Evolutionary conservation across 2,113 vertebrate genomes (phyloP).

Genomic region (Poeciliopsis retropinna): DNA sequence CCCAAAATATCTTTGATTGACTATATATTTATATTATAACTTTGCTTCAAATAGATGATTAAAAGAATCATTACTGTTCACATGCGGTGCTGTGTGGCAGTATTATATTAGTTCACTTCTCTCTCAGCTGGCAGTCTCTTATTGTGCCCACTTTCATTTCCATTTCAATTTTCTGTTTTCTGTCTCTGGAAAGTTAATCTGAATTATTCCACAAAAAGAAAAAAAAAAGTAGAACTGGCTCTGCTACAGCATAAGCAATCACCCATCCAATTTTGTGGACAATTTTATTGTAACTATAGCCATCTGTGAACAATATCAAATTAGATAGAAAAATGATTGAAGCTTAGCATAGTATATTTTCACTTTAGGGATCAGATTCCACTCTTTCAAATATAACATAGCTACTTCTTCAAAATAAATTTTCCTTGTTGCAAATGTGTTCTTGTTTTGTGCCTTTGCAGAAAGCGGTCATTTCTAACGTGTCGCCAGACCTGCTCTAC

Average conservation of each 20-base stretch:
- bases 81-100: slow-evolving; percentile 20
- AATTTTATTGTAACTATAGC: slow-evolving; percentile 70
- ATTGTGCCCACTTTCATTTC: slow-evolving; percentile 82
- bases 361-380: slow-evolving; percentile 11
- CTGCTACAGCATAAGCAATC: slow-evolving; percentile 81
- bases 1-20: neutral
- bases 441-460: slow-evolving; percentile 71
- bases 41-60: slow-evolving; percentile 22
- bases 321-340: slow-evolving; percentile 54
- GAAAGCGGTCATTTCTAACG: slow-evolving; percentile 95
- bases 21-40: slow-evolving; percentile 6
- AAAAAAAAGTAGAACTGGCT: slow-evolving; percentile 73
- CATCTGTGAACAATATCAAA: slow-evolving; percentile 57
- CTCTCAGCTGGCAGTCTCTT: slow-evolving; percentile 44
- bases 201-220: slow-evolving; percentile 81
- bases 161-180: slow-evolving; percentile 90
- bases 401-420: neutral
- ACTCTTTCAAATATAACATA: slow-evolving; percentile 12
- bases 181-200: slow-evolving; percentile 86
- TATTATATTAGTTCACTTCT: slow-evolving; percentile 45
- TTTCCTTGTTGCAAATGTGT: slow-evolving; percentile 2
- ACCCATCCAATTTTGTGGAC: slow-evolving; percentile 57
- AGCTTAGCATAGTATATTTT: neutral
- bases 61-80: slow-evolving; percentile 32
- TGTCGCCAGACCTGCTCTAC: slow-evolving; percentile 95